These are phyloP conservation scores for Phytoseiulus persimilis DNA, from an alignment of 2,888 invertebrate genomes.

Conservation along the genomic window DNA sequence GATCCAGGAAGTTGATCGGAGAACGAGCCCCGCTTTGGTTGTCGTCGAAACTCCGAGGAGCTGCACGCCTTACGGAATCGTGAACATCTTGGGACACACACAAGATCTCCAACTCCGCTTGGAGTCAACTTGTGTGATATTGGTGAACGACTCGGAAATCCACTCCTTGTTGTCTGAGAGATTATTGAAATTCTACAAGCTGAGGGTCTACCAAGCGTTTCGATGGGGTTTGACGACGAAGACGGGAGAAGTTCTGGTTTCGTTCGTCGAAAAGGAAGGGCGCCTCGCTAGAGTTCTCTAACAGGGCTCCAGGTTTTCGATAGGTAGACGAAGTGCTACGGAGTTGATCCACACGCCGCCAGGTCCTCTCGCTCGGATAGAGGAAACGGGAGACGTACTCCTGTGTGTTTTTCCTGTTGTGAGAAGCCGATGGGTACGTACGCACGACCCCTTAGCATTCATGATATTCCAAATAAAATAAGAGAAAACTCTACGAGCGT, in stretches of 20 bases:
- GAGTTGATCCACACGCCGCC: no score
- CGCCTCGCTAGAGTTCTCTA: not conserved
- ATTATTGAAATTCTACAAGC: not conserved
- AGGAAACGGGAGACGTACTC: no score
- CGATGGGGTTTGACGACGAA: not conserved
- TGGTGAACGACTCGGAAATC: not conserved
- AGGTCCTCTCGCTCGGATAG: no score
- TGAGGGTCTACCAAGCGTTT: not conserved
- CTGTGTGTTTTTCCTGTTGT: no score
- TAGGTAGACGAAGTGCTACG: no score
- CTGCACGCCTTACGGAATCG: not conserved
- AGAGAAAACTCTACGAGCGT: no score
- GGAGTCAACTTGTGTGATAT: not conserved
- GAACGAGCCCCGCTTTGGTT: not conserved
- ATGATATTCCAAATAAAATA: no score
- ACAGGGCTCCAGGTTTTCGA: no score
- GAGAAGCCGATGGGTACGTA: no score
- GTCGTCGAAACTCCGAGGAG: not conserved
- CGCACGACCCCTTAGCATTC: no score
- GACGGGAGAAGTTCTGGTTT: not conserved
- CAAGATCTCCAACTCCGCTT: conserved; percentile 9
- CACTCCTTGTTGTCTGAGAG: not conserved
- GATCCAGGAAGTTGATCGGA: not conserved
- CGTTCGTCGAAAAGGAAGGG: not conserved
- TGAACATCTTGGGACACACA: not conserved